A percentile compares a stretch with the other conserved stretches of the same genome.
Evolutionary conservation across 2,888 invertebrate genomes (phyloP).

Genomic region (Alentia gelatinosa): DNA sequence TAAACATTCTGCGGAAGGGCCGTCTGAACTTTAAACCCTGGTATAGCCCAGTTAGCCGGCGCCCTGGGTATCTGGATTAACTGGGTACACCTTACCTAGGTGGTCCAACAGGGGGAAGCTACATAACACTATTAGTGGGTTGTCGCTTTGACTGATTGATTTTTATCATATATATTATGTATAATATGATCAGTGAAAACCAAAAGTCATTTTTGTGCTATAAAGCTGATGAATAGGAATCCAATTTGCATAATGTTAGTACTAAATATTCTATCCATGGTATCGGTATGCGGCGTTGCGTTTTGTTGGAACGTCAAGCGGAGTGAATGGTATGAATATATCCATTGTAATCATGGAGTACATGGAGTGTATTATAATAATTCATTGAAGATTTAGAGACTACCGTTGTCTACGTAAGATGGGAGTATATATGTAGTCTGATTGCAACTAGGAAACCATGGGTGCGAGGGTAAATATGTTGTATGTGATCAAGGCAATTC

Average conservation of each 20-base stretch:
- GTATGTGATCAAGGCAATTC: slow-evolving; percentile 45
- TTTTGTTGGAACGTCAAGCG: not conserved
- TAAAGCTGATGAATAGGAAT: slow-evolving; percentile 3
- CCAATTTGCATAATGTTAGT: slow-evolving; percentile 23
- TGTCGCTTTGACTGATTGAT: slow-evolving; percentile 37
- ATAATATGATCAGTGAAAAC: slow-evolving; percentile 43
- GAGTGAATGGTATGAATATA: slow-evolving; percentile 2
- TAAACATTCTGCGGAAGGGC: no score
- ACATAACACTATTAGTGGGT: no score
- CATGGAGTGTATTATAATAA: not conserved
- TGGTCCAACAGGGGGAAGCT: no score
- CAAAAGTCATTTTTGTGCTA: slow-evolving; percentile 41
- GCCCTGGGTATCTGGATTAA: no score
- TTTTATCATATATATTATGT: slow-evolving; percentile 29
- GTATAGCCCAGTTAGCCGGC: no score
- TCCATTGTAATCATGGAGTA: not conserved
- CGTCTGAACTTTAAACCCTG: no score
- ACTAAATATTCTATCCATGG: slow-evolving; percentile 11
- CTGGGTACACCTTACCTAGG: no score
- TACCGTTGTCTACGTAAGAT: not conserved
- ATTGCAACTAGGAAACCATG: not conserved
- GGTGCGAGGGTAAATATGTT: slow-evolving; percentile 33
- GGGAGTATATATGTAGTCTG: not conserved
- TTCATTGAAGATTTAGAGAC: not conserved
- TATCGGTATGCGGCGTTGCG: slow-evolving; percentile 19